These are phyloP conservation scores for Willowsia nigromaculata DNA, from an alignment of 2,888 invertebrate species.

Conservation along the genomic window DNA sequence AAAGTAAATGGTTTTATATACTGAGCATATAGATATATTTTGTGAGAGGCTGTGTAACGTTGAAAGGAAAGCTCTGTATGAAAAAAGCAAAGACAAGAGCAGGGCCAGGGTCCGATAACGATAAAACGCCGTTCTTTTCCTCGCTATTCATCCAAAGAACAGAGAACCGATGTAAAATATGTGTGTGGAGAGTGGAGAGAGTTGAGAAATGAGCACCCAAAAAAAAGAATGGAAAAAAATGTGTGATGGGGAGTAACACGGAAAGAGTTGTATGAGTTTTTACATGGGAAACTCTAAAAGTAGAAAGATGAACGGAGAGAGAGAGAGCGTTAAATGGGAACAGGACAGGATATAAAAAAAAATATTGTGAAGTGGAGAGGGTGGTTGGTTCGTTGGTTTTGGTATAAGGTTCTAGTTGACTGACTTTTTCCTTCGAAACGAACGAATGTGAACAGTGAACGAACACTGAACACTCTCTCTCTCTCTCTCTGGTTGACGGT, in stretches of 20 bases:
- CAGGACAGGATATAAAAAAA: neutral
- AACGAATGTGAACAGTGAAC: no score
- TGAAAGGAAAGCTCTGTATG: neutral
- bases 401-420: conserved; percentile 7
- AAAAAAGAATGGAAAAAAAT: neutral
- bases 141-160: no score
- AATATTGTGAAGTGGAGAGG: neutral
- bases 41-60: neutral
- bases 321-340: neutral
- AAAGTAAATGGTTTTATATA: no score
- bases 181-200: no score
- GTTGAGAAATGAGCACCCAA: neutral
- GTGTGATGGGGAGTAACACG: no score
- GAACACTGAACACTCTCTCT: no score
- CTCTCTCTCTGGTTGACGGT: conserved; percentile 12
- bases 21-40: neutral
- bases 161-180: no score
- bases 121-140: neutral
- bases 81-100: neutral
- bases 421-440: conserved; percentile 7
- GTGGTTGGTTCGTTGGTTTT: neutral
- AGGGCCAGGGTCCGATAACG: conserved; percentile 40
- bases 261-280: no score
- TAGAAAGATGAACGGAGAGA: neutral
- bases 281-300: neutral